Evolutionary conservation across 2,797 vertebrate genomes (phyloP), one percentile per base, ranked within the genome.

Genomic region (Myioborus miniatus): DNA sequence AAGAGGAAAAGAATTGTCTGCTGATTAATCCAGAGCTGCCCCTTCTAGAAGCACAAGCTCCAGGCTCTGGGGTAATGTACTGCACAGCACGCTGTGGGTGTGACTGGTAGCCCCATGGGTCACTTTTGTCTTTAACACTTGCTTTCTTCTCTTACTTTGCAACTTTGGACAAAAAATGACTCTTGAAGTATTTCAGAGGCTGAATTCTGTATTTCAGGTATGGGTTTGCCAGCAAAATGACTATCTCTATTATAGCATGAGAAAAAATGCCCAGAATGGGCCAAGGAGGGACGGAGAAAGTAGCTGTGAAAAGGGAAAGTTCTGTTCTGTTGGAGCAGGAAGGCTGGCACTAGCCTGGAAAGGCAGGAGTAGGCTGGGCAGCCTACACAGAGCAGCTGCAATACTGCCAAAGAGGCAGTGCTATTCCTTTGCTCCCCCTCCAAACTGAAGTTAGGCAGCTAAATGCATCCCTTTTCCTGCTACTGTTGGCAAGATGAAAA

Each of bases 181-280:
- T 26, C 96, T 98, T 37, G 92, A 98, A 94, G 96, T 96, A 88
- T 97, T 99, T 36, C 94, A 96, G 71, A 97, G 97, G 41, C 72
- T 98, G 80, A 98, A 98, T 85, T 67, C 74, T 94, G 94, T 97
- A 23, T 99, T 98, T 98, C 98, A 98, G 98, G 97, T 97, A 90
- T 56, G 69, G 50, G 15, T 64, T 49, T 80, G 24, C 27, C 43
- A 64, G 65, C 3, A 5, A 67, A 88, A 81, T 30, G 2, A 1
- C 58, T 79, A 10, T 18, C 32, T 41, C 3, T 49, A 8, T 41
- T 29, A 5, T 1, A 46, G 9, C 11, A 34, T 7, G 14, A n/a
- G 39, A 76, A 58, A 19, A 63, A 83, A 79, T 17, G 9, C 6
- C 29, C n/a, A 29, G 22, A 65, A 20, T 0, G 2, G 29, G 12